Evolutionary conservation across 2,797 vertebrate genomes (phyloP).

Genomic region (Ficedula albicollis): DNA sequence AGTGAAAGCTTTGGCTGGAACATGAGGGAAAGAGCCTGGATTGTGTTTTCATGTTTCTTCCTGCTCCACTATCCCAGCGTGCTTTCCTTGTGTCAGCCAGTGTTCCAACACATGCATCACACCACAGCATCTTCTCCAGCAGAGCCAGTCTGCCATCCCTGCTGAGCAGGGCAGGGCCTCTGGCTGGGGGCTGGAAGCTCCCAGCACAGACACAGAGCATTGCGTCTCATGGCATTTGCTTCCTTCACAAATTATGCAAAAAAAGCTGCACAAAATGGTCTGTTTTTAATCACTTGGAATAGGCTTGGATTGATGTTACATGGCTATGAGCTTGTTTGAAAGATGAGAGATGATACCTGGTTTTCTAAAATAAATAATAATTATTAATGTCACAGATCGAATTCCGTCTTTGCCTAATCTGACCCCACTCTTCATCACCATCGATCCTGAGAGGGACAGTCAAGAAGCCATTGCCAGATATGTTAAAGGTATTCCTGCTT

Average conservation of each 20-base stretch:
- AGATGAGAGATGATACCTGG: not conserved
- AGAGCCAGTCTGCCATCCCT: not conserved
- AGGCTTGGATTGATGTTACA: not conserved
- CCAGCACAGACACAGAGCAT: rapidly evolving
- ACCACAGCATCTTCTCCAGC: not conserved
- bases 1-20: not conserved
- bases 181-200: not conserved
- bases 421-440: slow-evolving; percentile 92
- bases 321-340: not conserved
- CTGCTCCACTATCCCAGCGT: rapidly evolving
- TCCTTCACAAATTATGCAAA: not conserved
- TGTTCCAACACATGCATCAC: not conserved
- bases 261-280: not conserved
- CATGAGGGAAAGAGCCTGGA: not conserved
- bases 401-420: slow-evolving; percentile 87
- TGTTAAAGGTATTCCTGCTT: slow-evolving; percentile 84
- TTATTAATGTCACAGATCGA: slow-evolving; percentile 73
- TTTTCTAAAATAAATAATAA: not conserved
- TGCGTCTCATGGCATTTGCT: not conserved
- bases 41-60: not conserved
- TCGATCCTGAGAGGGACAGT: slow-evolving; percentile 92
- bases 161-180: not conserved
- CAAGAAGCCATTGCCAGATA: slow-evolving; percentile 87
- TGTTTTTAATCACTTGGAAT: not conserved
- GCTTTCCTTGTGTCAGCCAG: not conserved